These are phyloP conservation scores for Oncorhynchus nerka DNA, from an alignment of 2,113 vertebrate species.

Conservation along the genomic window DNA sequence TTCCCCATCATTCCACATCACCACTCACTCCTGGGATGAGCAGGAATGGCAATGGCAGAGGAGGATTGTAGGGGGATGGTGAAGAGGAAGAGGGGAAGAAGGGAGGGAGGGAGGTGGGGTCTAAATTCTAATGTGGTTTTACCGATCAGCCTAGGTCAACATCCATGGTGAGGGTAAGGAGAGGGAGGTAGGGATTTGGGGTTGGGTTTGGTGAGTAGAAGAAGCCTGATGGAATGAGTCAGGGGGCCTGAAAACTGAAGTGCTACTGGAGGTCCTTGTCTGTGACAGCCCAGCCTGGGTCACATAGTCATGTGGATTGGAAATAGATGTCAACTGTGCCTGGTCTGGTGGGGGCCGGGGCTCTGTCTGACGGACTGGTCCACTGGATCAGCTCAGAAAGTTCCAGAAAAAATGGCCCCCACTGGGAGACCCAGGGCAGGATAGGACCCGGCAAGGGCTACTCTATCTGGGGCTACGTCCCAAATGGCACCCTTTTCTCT, in stretches of 20 bases:
- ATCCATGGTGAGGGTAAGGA: background rate
- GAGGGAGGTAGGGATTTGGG: too few species aligned
- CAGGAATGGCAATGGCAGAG: slow-evolving; percentile 4
- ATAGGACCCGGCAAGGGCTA: slow-evolving; percentile 5
- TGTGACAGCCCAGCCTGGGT: slow-evolving; percentile 24
- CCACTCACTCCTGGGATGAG: slow-evolving; percentile 15
- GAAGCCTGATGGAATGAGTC: slow-evolving; percentile 1
- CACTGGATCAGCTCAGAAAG: background rate
- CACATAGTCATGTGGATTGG: slow-evolving; percentile 35
- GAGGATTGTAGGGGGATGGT: background rate
- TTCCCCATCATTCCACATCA: too few species aligned
- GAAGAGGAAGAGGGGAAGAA: background rate
- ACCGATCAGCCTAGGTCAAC: background rate
- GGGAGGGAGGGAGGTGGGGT: too few species aligned
- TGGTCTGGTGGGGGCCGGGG: background rate
- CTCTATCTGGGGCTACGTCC: background rate
- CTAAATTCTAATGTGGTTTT: background rate
- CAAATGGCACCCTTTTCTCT: slow-evolving; percentile 3
- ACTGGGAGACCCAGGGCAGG: slow-evolving; percentile 4
- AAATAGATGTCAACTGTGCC: slow-evolving; percentile 49
- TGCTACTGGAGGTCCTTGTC: background rate
- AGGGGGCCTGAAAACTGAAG: slow-evolving; percentile 15
- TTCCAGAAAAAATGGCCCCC: slow-evolving; percentile 15
- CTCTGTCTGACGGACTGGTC: slow-evolving; percentile 40
- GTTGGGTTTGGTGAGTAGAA: background rate